Evolutionary conservation across 1,140 invertebrate species (phyloP).

Genomic region (Macrobrachium nipponense): DNA sequence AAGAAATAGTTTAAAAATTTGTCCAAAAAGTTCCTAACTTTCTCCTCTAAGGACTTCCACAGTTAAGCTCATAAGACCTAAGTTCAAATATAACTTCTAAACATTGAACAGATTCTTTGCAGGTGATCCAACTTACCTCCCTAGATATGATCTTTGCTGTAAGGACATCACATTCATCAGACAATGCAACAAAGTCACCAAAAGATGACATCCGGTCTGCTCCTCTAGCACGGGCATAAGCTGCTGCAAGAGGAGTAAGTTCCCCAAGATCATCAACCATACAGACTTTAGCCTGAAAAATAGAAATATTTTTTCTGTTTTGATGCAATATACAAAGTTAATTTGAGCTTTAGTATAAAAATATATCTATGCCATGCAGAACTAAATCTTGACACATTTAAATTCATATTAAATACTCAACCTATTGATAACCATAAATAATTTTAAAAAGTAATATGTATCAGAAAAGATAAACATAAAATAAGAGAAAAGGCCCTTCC

Average conservation of each 20-base stretch:
- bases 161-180: slow-evolving; percentile 87
- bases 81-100: background rate
- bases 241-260: slow-evolving; percentile 88
- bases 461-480: no score
- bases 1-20: no score
- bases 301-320: slow-evolving; percentile 16
- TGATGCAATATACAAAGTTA: background rate
- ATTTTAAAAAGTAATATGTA: no score
- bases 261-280: slow-evolving; percentile 90
- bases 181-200: slow-evolving; percentile 96
- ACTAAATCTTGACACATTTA: no score
- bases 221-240: slow-evolving; percentile 95
- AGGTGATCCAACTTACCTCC: slow-evolving; percentile 70
- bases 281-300: slow-evolving; percentile 83
- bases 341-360: no score
- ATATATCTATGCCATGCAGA: no score
- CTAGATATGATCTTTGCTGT: slow-evolving; percentile 83
- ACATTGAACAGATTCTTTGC: background rate
- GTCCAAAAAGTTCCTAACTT: no score
- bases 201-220: slow-evolving; percentile 99
- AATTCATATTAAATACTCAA: no score
- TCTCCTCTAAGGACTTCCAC: no score
- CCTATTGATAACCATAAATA: no score
- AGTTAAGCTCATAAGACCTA: background rate
- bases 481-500: no score